phyloP scores from a whole-genome alignment of 2,113 vertebrate species.

The Micronycteris hirsuta region DNA sequence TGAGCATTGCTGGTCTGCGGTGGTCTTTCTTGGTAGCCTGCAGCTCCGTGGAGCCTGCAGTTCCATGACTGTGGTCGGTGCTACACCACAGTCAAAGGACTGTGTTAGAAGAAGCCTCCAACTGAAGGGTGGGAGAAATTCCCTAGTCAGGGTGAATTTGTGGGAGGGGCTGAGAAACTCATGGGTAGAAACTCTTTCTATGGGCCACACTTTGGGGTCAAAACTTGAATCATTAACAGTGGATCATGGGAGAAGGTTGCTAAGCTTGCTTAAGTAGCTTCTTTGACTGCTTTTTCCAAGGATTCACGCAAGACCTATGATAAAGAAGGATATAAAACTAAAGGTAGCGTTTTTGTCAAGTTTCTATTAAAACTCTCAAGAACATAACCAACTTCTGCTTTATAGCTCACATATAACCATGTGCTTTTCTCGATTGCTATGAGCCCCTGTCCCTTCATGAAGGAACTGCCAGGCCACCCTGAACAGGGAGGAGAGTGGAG shows the following conservation, averaged over 20 bases:
- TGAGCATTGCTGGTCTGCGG: neutral
- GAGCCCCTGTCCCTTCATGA: neutral
- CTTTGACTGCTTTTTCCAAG: neutral
- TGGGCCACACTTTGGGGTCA: neutral
- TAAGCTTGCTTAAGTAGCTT: neutral
- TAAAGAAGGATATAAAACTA: neutral
- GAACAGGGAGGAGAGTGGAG: neutral
- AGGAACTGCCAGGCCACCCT: neutral
- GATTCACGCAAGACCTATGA: neutral
- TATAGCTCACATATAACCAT: neutral
- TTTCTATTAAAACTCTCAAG: neutral
- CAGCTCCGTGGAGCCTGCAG: fast-evolving
- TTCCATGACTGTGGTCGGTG: too few species aligned
- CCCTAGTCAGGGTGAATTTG: neutral
- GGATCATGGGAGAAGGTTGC: neutral
- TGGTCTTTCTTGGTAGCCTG: neutral
- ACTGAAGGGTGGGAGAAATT: too few species aligned
- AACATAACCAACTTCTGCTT: neutral
- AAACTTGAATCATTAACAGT: neutral
- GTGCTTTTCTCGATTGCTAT: neutral
- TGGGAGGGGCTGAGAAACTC: neutral
- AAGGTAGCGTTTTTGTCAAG: neutral
- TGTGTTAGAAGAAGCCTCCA: neutral
- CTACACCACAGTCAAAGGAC: neutral
- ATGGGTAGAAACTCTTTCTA: neutral